Evolutionary conservation across 2,888 invertebrate species (phyloP), one percentile per base, ranked within the genome.

Genomic region (Griposia aprilina): DNA sequence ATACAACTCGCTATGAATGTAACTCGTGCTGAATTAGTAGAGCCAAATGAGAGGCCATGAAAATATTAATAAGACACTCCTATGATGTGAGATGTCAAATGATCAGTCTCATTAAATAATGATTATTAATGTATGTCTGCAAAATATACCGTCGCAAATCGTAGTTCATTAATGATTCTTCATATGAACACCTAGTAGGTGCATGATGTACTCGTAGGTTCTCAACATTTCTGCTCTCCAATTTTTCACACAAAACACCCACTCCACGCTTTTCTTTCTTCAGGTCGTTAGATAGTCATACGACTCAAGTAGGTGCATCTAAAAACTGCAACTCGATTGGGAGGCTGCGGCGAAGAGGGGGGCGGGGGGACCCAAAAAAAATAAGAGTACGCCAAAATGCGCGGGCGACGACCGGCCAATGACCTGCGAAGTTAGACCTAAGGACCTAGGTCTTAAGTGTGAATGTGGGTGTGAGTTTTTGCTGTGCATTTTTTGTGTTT

Each of bases 251-350:
- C 15, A 65, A 0, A 6, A 10, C 23, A 74, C 1, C 87, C 0
- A 57, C 94, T 94, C 95, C 88, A 93, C 79, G 1, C 41, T 60
- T 65, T 80, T 36, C 82, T 0, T 83, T 93, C 92, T 93, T 78
- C 94, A 76, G 76, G 92, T 93, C 93, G 96, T 96, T 97, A 96
- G 96, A 97, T 96, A 96, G 95, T 95, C 95, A 93, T 95, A 96
- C 92, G 92, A 92, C 93, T 91, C 91, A 93, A 96, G 96, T 96
- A 96, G 96, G 96, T 95, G 96, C 95, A 95, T 97, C 96, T 97
- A 97, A 96, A 97, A 96, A 96, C 94, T 95, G 96, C 96, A 96
- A 94, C 94, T 92, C 96, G 96, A 95, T 95, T 95, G 90, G 90
- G 94, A 93, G 92, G 92, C 92, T 91, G 93, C 89, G 90, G 76